phyloP scores from a whole-genome alignment of 2,888 invertebrate genomes.

The Cryptocephalus moraei region DNA sequence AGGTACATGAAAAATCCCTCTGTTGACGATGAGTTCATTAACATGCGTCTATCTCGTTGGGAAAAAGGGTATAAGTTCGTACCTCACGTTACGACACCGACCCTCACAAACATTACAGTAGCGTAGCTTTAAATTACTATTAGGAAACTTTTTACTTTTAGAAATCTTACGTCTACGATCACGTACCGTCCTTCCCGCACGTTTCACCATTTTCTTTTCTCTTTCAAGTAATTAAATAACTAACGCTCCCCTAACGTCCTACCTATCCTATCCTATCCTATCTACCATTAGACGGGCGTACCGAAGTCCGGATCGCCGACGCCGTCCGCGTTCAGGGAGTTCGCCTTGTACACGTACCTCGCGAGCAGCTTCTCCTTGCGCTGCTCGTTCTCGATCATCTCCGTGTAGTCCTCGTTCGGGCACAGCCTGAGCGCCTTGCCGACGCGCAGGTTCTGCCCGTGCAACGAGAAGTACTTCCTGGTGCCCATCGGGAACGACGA shows the following conservation, averaged over 20 bases:
- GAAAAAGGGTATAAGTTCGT: too few species aligned
- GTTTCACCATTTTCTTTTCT: constrained; percentile 4
- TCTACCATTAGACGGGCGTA: constrained; percentile 46
- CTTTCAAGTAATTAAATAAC: constrained; percentile 4
- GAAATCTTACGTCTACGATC: constrained; percentile 10
- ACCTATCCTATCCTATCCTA: constrained; percentile 4
- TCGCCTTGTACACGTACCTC: constrained; percentile 38
- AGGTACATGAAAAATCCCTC: too few species aligned
- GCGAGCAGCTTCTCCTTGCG: constrained; percentile 37
- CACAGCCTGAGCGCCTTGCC: constrained; percentile 36
- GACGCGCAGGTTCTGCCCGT: constrained; percentile 33
- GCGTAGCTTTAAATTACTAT: background rate
- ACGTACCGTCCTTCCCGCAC: background rate
- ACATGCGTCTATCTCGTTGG: too few species aligned
- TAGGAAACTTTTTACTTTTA: constrained; percentile 1
- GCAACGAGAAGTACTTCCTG: constrained; percentile 33
- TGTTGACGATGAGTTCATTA: too few species aligned
- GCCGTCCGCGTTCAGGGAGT: constrained; percentile 39
- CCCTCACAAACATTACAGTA: too few species aligned
- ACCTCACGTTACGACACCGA: too few species aligned
- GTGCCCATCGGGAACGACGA: constrained; percentile 17
- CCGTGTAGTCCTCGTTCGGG: constrained; percentile 31
- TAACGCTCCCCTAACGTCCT: constrained; percentile 4
- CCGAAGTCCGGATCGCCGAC: constrained; percentile 60
- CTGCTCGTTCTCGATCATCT: constrained; percentile 28